phyloP scores from a whole-genome alignment of 2,888 invertebrate species.

The Theretra japonica region DNA sequence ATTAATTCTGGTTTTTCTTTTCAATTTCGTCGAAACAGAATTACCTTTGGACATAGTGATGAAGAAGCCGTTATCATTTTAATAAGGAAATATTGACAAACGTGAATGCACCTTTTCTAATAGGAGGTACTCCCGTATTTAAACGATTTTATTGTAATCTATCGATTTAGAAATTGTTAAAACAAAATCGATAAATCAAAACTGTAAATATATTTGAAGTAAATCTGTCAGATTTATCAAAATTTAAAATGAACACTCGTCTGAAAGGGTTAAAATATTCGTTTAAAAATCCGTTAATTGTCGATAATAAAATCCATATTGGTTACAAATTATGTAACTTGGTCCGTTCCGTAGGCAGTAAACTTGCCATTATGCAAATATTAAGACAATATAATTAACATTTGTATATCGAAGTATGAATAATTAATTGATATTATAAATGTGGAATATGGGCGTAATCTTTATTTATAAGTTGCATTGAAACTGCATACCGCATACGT shows the following conservation, averaged over 20 bases:
- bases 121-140: too few species aligned
- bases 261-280: slow-evolving; percentile 8
- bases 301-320: slow-evolving; percentile 33
- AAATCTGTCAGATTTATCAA: not conserved
- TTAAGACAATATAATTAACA: slow-evolving; percentile 27
- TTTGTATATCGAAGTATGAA: slow-evolving; percentile 14
- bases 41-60: too few species aligned
- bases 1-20: too few species aligned
- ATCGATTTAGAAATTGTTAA: too few species aligned
- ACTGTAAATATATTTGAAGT: too few species aligned
- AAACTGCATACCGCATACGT: not conserved
- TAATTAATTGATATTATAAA: slow-evolving; percentile 16
- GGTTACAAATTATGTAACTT: slow-evolving; percentile 35
- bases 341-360: slow-evolving; percentile 37
- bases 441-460: not conserved
- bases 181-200: too few species aligned
- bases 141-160: too few species aligned
- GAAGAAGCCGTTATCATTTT: too few species aligned
- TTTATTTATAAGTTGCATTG: not conserved
- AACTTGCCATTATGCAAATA: slow-evolving; percentile 36
- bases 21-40: too few species aligned
- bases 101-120: too few species aligned
- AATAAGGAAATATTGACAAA: too few species aligned
- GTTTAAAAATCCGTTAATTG: slow-evolving; percentile 23
- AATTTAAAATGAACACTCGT: slow-evolving; percentile 1